Evolutionary conservation across 2,888 invertebrate species (phyloP).

Genomic region (Lucinisca nassula): DNA sequence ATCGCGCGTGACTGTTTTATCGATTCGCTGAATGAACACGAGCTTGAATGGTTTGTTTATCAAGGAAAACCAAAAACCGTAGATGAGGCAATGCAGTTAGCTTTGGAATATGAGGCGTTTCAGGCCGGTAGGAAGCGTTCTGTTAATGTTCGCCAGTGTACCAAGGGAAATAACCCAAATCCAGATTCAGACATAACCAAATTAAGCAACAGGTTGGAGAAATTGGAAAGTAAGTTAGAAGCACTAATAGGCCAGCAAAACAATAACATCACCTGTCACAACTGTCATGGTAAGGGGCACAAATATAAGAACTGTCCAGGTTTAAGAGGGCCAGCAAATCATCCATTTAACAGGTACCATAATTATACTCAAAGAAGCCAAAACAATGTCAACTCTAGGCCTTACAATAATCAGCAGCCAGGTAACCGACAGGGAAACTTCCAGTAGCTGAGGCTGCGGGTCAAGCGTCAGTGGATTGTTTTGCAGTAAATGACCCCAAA

Average conservation of each 20-base stretch:
- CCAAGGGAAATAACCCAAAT: neutral
- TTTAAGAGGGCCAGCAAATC: neutral
- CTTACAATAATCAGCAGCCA: neutral
- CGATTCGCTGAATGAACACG: neutral
- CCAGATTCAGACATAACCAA: neutral
- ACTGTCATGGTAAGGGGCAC: neutral
- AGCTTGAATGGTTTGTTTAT: constrained; percentile 5
- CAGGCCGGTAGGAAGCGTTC: neutral
- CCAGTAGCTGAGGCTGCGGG: neutral
- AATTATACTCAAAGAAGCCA: neutral
- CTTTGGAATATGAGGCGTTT: constrained; percentile 6
- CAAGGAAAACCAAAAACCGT: constrained; percentile 9
- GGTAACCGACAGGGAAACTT: neutral
- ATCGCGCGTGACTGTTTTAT: neutral
- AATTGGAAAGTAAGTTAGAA: neutral
- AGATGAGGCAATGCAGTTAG: constrained; percentile 1
- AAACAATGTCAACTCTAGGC: too few species aligned
- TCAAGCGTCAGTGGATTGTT: neutral
- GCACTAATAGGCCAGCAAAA: neutral
- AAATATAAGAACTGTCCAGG: neutral
- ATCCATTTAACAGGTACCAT: neutral
- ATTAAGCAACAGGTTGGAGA: neutral
- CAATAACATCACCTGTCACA: neutral
- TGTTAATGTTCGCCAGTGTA: neutral
- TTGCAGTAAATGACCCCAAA: neutral